A percentile compares a stretch with the other conserved stretches of the same genome.
phyloP scores from a whole-genome alignment of 2,888 invertebrate species.

The Seira ritae region DNA sequence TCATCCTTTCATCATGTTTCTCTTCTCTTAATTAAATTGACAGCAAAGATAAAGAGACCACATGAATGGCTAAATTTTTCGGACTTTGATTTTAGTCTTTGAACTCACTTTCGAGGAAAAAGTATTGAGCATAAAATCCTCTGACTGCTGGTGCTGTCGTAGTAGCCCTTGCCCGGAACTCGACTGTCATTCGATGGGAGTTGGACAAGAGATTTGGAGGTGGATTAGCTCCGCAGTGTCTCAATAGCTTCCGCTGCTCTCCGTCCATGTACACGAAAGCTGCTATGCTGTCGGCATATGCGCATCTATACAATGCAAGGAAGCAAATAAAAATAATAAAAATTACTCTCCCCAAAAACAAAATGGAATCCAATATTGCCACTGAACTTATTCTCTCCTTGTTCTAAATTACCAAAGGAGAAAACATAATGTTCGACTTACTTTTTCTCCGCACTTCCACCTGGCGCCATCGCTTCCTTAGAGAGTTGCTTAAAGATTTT shows the following conservation, averaged over 20 bases:
- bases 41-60: too few relatives aligned
- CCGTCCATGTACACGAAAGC: slow-evolving; percentile 65
- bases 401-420: too few relatives aligned
- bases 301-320: slow-evolving; percentile 47
- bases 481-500: slow-evolving; percentile 55
- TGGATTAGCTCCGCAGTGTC: slow-evolving; percentile 88
- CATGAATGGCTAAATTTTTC: too few relatives aligned
- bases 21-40: too few relatives aligned
- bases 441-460: slow-evolving; percentile 44
- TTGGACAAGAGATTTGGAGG: slow-evolving; percentile 96
- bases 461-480: slow-evolving; percentile 37
- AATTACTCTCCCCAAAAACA: not conserved
- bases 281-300: slow-evolving; percentile 62
- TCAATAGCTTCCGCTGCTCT: slow-evolving; percentile 86
- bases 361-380: too few relatives aligned
- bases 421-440: slow-evolving; percentile 22
- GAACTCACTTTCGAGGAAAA: slow-evolving; percentile 79
- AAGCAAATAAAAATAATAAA: slow-evolving; percentile 15
- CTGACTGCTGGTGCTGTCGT: slow-evolving; percentile 80
- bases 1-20: too few relatives aligned
- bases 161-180: slow-evolving; percentile 87
- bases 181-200: slow-evolving; percentile 88
- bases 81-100: too few relatives aligned
- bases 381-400: too few relatives aligned
- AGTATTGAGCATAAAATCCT: slow-evolving; percentile 92